Base-by-base conservation (phyloP, 2,888 invertebrate genomes). In the Platycheirus rosarum region DNA sequence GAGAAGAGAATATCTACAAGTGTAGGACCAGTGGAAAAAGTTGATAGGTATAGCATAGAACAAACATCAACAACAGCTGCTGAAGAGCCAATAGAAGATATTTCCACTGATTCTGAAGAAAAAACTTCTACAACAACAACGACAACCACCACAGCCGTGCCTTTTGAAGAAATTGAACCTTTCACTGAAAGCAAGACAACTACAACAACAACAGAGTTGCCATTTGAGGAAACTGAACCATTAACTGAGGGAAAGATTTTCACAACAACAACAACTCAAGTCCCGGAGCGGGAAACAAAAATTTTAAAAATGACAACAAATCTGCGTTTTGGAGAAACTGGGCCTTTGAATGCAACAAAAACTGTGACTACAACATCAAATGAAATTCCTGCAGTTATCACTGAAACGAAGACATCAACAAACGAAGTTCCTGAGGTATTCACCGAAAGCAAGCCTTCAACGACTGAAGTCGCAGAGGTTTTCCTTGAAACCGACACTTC, bases 171-270 rank as follows among this genome's bases (percentile, higher is more conserved):
- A 26, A 57, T 49, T 4, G 51, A 44, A 7, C 5, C 13, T 1
- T 37, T n/a, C 6, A 46, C 44, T 1, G 18, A 32, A 7, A 55
- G 14, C 11, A 16, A 4, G n/a, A 65, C 29, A 3, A 40, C 73
- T 13, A 26, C 42, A 16, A 60, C 74, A 23, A 62, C 69, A 53
- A 57, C 35, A 11, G 23, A 26, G 13, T n/a, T 60, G 9, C 60
- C 60, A 1, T 60, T 60, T 18, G 60, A 60, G 16, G 60, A 60
- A 60, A 18, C 44, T n/a, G 44, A 60, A 20, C 60, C 60, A 9
- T 57, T 40, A 9, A 57, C 51, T 11, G 35, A 37, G 14, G 37
- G 32, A 14, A 32, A 8, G 18, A n/a, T 18, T 9, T n/a, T 26
- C 40, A 46, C 66, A 13, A 42, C 60, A 13, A 62, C 60, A 2